A percentile compares a stretch with the other conserved stretches of the same genome.
Conservation (phyloP, 2,888 invertebrate genomes). For the Aleiodes testaceus region DNA sequence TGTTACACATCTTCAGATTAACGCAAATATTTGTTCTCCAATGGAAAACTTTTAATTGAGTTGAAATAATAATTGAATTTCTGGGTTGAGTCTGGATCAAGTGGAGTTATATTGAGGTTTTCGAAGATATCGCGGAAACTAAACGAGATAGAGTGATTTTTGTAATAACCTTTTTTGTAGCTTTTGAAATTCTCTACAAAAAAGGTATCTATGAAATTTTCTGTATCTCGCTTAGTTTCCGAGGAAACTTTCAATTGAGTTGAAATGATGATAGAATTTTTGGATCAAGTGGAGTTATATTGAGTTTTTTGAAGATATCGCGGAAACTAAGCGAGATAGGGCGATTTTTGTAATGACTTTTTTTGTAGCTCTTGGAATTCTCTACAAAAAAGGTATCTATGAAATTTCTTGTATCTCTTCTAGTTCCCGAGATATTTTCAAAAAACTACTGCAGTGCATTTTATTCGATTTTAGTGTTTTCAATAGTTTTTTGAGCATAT, state of each 20-base stretch:
- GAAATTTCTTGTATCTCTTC: background rate
- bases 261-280: too few species aligned
- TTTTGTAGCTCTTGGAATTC: background rate
- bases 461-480: too few species aligned
- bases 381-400: background rate
- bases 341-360: background rate
- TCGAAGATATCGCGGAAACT: too few species aligned
- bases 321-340: background rate
- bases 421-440: too few species aligned
- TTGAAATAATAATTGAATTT: background rate
- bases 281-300: background rate
- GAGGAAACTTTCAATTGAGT: too few species aligned
- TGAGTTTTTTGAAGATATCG: background rate
- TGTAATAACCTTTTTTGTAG: too few species aligned
- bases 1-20: slow-evolving; percentile 7
- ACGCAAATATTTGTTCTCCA: background rate
- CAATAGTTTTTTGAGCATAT: background rate
- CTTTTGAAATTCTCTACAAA: too few species aligned
- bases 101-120: background rate
- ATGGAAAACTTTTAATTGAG: background rate
- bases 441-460: background rate
- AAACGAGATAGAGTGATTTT: too few species aligned
- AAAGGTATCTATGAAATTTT: too few species aligned
- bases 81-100: background rate
- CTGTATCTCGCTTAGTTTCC: background rate